Base-by-base conservation (phyloP, 2,888 invertebrate genomes). In the Dicyrtoma fusca region DNA sequence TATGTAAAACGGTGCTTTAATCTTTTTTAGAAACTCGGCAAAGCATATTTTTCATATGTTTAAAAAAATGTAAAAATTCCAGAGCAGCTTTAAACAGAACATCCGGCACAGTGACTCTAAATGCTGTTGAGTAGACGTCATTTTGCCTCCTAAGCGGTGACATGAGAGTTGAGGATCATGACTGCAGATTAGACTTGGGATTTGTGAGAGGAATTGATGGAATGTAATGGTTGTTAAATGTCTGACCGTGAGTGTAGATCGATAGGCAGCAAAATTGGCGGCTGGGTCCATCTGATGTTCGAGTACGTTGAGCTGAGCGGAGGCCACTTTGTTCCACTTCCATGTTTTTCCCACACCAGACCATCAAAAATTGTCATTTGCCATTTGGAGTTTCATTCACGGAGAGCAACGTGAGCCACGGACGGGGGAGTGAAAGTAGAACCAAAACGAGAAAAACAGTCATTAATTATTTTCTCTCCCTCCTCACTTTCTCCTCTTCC, bases 221-320 rank as follows among this genome's bases (percentile, higher is more conserved):
- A 34, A 34, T 34, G 34, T 3, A 34, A 8, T 34, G 34, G 34
- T 34, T 34, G n/a, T 34, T 3, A 34, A 34, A 34, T 61, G 17
- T 21, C 21, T 55, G 63, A 72, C 74, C 71, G 94, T 92, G 80
- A 94, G 85, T 44, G 92, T 92, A 64, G 92, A 91, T 76, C 94
- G 87, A 84, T 94, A 94, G 84, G 91, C 91, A 83, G 90, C 89
- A 83, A 94, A 94, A 85, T 94, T 94, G 82, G 91, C 91, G 81
- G 91, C 90, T n/a, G 94, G 93, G 84, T 93, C 92, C 90, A 94
- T 92, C 85, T 94, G 93, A 84, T 93, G 92, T 85, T 92, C 92
- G 81, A 92, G 86, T 75, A 92, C 90, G 14, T 89, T 89, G 83
- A 94, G 92, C 84, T 92, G 92, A 66, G 90, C 90, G 73, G 89